Evolutionary conservation across 2,113 vertebrate genomes (phyloP).

Genomic region (Sphyrna mokarran): DNA sequence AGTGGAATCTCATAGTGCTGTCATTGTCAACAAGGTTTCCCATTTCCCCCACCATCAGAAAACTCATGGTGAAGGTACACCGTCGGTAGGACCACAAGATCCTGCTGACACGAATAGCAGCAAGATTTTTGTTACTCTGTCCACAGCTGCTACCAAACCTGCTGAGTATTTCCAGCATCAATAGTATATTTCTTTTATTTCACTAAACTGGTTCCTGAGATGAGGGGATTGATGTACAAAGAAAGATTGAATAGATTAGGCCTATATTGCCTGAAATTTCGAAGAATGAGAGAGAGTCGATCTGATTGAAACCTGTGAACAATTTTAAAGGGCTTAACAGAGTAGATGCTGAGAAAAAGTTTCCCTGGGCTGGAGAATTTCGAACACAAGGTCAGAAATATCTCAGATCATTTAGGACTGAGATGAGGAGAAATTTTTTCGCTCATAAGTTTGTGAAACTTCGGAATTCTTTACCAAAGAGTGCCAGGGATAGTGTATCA

Average conservation of each 20-base stretch:
- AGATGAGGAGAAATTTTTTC: neutral
- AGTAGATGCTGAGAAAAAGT: neutral
- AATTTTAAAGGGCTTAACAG: neutral
- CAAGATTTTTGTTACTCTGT: neutral
- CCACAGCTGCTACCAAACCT: neutral
- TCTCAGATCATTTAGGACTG: neutral
- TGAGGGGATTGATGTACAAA: neutral
- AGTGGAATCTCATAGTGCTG: no score
- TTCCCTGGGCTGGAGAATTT: neutral
- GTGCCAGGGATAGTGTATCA: neutral
- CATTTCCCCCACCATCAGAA: no score
- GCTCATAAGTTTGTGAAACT: neutral
- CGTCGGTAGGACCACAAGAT: no score
- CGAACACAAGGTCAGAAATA: neutral
- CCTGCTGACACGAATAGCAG: no score
- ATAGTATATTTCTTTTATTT: neutral
- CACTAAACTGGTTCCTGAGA: neutral
- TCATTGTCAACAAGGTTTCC: no score
- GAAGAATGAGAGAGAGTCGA: neutral
- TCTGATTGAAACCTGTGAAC: neutral
- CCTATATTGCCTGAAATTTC: neutral
- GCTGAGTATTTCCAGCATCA: neutral
- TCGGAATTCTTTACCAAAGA: neutral
- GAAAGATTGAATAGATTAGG: neutral
- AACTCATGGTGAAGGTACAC: no score